These are phyloP conservation scores for Trematomus loennbergii DNA, from an alignment of 2,113 vertebrate genomes.

Conservation along the genomic window DNA sequence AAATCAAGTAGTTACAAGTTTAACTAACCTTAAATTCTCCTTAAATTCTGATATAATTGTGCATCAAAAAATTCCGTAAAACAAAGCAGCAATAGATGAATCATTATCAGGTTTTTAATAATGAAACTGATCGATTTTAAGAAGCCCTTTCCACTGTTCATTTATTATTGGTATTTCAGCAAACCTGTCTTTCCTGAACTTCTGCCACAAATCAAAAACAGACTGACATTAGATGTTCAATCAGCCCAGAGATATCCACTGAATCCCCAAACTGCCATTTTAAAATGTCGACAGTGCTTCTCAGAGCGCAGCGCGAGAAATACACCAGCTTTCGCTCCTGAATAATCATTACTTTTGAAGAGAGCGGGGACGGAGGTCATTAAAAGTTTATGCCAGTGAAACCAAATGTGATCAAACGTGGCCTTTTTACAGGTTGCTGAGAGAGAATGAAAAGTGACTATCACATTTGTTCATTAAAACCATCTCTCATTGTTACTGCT, in stretches of 20 bases:
- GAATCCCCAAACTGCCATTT: constrained; percentile 68
- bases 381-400: constrained; percentile 51
- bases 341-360: constrained; percentile 66
- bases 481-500: neutral
- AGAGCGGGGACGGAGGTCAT: constrained; percentile 42
- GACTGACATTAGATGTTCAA: constrained; percentile 69
- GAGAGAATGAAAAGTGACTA: neutral
- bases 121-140: neutral
- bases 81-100: neutral
- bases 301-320: constrained; percentile 27
- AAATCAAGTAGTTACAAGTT: too few species aligned
- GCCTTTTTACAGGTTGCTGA: constrained; percentile 31
- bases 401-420: constrained; percentile 36
- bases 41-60: neutral
- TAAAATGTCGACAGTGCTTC: constrained; percentile 57
- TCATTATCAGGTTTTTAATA: neutral
- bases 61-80: neutral
- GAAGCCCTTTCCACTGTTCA: neutral
- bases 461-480: constrained; percentile 18
- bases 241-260: constrained; percentile 57
- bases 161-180: constrained; percentile 38
- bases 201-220: constrained; percentile 55
- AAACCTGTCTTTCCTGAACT: constrained; percentile 19
- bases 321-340: constrained; percentile 13
- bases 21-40: too few species aligned